Conservation (phyloP, 2,888 invertebrate genomes). For the Syrista parreyssii region DNA sequence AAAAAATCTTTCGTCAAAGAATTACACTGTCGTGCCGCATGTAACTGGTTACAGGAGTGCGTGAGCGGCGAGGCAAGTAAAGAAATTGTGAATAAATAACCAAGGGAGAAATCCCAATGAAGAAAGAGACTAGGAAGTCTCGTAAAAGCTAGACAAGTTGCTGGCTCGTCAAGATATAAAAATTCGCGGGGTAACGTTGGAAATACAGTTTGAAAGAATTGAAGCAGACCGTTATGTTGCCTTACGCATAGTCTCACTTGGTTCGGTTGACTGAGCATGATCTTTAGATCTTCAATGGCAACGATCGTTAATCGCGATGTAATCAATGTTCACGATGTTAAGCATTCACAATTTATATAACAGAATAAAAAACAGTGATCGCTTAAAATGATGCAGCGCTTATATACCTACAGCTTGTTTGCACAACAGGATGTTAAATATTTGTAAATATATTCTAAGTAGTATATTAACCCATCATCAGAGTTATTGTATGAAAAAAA, state of each 20-base stretch:
- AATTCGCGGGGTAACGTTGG: not conserved
- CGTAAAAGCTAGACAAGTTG: not conserved
- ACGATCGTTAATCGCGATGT: not conserved
- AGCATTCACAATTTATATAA: not conserved
- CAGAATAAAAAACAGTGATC: not conserved
- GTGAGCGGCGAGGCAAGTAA: too few species aligned
- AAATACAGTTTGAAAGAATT: not conserved
- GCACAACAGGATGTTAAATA: not conserved
- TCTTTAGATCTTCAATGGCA: not conserved
- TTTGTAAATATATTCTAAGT: not conserved
- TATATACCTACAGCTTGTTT: not conserved
- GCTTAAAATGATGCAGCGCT: not conserved
- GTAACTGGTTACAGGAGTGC: too few species aligned
- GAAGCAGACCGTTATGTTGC: constrained; percentile 17
- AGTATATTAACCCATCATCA: not conserved
- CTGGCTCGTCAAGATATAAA: not conserved
- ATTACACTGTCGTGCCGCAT: too few species aligned
- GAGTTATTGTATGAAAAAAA: not conserved
- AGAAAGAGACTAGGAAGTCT: not conserved
- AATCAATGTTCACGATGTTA: not conserved
- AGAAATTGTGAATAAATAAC: too few species aligned
- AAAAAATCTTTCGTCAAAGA: too few species aligned
- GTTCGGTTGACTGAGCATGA: constrained; percentile 1
- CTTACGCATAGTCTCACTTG: constrained; percentile 11
- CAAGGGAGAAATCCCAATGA: too few species aligned